phyloP scores from a whole-genome alignment of 2,113 vertebrate species.

The Heterocephalus glaber region DNA sequence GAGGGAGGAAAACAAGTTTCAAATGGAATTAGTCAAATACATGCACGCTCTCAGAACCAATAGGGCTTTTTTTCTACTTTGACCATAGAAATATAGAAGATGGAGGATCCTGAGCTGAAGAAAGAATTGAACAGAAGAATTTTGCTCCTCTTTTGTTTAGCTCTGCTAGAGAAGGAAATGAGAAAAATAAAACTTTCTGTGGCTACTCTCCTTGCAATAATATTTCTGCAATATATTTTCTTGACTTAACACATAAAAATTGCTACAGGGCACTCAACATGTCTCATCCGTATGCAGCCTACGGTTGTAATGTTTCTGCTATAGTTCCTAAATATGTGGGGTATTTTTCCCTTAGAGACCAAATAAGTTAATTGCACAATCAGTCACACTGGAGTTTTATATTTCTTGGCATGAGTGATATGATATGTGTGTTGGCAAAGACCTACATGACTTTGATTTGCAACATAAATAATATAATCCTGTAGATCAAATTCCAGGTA shows the following conservation, averaged over 20 bases:
- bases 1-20: not conserved
- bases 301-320: not conserved
- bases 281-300: not conserved
- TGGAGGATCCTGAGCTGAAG: not conserved
- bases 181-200: not conserved
- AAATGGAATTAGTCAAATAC: not conserved
- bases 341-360: slow-evolving; percentile 55
- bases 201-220: not conserved
- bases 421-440: slow-evolving; percentile 53
- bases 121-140: not conserved
- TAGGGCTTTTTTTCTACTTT: not conserved
- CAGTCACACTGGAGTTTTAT: slow-evolving; percentile 26
- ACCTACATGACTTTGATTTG: slow-evolving; percentile 49
- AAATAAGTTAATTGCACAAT: slow-evolving; percentile 58
- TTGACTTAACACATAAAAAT: not conserved
- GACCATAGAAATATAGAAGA: not conserved
- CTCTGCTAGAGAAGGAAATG: not conserved
- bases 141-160: not conserved
- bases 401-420: slow-evolving; percentile 45
- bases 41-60: not conserved
- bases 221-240: slow-evolving; percentile 19
- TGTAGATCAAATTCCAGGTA: slow-evolving; percentile 37
- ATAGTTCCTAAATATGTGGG: not conserved
- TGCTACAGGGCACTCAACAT: not conserved
- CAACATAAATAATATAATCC: slow-evolving; percentile 58